Evolutionary conservation across 2,888 invertebrate genomes (phyloP), one percentile per base, ranked within the genome.

Genomic region (Tenodera sinensis): DNA sequence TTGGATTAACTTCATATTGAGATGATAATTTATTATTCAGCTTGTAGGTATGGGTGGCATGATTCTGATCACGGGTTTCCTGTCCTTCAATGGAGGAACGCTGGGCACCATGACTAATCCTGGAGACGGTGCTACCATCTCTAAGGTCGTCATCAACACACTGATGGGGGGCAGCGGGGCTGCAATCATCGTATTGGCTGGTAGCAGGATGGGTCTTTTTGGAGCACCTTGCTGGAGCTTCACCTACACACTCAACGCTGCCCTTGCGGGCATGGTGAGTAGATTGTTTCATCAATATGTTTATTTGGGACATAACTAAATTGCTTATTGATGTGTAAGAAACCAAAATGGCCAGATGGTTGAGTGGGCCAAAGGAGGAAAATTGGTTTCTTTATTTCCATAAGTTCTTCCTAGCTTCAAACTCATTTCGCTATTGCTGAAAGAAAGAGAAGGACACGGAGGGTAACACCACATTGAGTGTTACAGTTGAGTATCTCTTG

Each of bases 41-140:
- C 92, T 94, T 90, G 93, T 94, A 7, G 94, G 94, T 28, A 91
- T 94, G 84, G 95, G 95, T 9, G 94, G 94, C 0, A 93, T 95
- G 91, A 93, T 95, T 87, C 92, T 95, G 82, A 92, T 94, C 90
- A 93, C 94, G 90, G 94, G 95, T 20, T 94, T 95, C 92, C 92
- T 95, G 89, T 94, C 94, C 3, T 95, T 95, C 92, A 95, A 95
- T 91, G 94, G 94, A 20, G 95, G 94, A 3, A 94, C 94, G 0
- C 91, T 93, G 91, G 93, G 93, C 3, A 92, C 93, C 90, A 93
- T 94, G 90, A 92, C 93, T 30, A 91, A 92, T n/a, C 91, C 92
- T 0, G 94, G 94, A 14, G 94, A 93, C 90, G 94, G 94, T 0
- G 92, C 91, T 3, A 92, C 92, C 8, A 93, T 94, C 14, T 93